Base-by-base conservation (phyloP, 2,888 invertebrate genomes). In the Phania funesta region DNA sequence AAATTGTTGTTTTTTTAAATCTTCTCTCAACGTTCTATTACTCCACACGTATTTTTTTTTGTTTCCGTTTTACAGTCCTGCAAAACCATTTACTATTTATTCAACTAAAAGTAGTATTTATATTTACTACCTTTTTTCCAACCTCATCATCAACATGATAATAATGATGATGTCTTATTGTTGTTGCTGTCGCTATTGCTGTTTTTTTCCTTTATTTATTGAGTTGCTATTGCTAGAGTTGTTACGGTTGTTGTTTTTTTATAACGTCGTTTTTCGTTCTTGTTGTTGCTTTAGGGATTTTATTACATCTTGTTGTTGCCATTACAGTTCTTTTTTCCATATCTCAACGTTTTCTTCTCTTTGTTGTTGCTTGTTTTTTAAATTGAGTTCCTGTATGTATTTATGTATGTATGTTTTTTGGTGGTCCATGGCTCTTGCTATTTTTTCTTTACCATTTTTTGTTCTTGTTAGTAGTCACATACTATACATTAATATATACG, bases 371-470 rank as follows among this genome's bases (percentile, higher is more conserved):
- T 74, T 41, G 16, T 26, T 60, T n/a, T 16, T 32, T 26, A 38
- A 64, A 75, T 56, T 44, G 80, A 70, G 80, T 80, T 62, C 68
- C 76, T 80, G 48, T 78, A 67, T 52, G 78, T 77, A 67, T 74
- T 65, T 77, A 73, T 77, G n/a, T 75, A 73, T 84, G 79, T 84
- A 81, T 77, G 73, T 84, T 48, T 64, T 70, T 77, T 78, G 79
- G 83, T 84, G 81, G 85, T 77, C 78, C 82, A 80, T 87, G 83
- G 75, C 86, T 86, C 85, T 87, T 86, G 85, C 84, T 85, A 9
- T 32, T 41, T 62, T 58, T 75, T 75, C 41, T 41, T 46, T 11
- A 29, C 13, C 26, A 8, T 24, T 86, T 38, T 44, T 50, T 7
- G 32, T 60, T 68, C 26, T 88, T 68, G 24, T 87, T 67, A 46